phyloP scores from a whole-genome alignment of 2,113 vertebrate species.

The Cephalopholis sonnerati region DNA sequence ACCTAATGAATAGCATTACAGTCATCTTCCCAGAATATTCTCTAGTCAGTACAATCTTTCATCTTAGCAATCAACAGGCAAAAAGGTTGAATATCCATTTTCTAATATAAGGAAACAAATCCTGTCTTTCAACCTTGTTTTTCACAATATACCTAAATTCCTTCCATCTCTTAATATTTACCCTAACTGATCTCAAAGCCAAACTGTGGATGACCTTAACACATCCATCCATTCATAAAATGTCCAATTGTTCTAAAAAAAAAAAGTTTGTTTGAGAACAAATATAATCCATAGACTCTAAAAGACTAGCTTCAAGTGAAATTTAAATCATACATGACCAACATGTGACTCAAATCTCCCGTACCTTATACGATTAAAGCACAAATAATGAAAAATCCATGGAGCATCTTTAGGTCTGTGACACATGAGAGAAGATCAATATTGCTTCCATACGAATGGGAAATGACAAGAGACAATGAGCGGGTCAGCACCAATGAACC shows the following conservation, averaged over 20 bases:
- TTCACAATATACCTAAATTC: background rate
- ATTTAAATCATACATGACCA: conserved; percentile 2
- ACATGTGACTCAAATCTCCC: conserved; percentile 14
- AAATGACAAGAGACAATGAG: conserved; percentile 25
- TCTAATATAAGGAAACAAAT: background rate
- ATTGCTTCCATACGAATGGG: background rate
- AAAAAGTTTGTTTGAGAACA: background rate
- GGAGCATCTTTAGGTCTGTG: conserved; percentile 10
- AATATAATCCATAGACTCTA: background rate
- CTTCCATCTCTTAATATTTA: background rate
- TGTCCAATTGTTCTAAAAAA: background rate
- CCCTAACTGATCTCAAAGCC: background rate
- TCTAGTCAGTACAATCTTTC: background rate
- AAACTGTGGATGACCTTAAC: background rate
- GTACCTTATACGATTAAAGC: background rate
- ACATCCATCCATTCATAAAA: background rate
- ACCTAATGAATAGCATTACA: background rate
- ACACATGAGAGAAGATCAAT: conserved; percentile 26
- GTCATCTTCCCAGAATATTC: background rate
- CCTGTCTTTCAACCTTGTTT: background rate
- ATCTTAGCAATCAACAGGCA: too few relatives aligned
- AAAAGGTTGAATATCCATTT: background rate
- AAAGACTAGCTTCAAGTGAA: background rate
- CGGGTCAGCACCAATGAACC: conserved; percentile 31
- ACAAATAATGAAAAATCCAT: conserved; percentile 25